Base-by-base conservation (phyloP, 1,140 invertebrate species). In the Sesamia nonagrioides region DNA sequence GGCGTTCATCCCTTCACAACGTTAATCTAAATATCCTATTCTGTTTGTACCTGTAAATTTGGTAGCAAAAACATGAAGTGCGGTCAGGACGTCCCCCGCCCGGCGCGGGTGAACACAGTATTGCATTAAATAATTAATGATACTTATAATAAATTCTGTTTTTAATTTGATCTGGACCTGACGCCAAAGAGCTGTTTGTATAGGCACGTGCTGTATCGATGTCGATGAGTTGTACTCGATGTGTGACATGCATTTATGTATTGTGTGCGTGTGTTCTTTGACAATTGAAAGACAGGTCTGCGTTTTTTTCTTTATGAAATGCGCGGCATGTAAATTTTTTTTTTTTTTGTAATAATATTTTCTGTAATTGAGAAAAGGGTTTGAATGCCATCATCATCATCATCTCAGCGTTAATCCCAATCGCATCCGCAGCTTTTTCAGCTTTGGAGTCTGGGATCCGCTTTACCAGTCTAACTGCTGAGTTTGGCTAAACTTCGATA, bases 71-170 rank as follows among this genome's bases (percentile, higher is more conserved):
- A 89, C 86, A 84, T 73, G 84, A 78, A 54, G 75, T 85, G 89
- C 81, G 91, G 89, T 91, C 84, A 86, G 60, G 40, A 37, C 66
- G 75, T 40, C 82, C 58, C 82, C 58, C 58, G 63, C 58, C 81
- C 83, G 75, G 72, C 72, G 76, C 78, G 74, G 48, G 68, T 72
- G 79, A 48, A 78, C 74, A 77, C 83, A 87, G 84, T 81, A 89
- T 88, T 92, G 84, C 87, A 84, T 88, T 92, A 84, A 90, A 92
- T 94, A 86, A 90, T 94, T 92, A 89, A 93, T 84, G 81, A 85
- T 84, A 86, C 85, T 88, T 89, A 91, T 92, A 88, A 92, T 91
- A 92, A 88, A 94, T 94, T 94, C 91, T 80, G 87, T 92, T 94
- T 94, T 91, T 91, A 92, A 94, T 91, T 89, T 87, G 80, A 88